phyloP scores from a whole-genome alignment of 2,113 vertebrate genomes.

The Paramormyrops kingsleyae region DNA sequence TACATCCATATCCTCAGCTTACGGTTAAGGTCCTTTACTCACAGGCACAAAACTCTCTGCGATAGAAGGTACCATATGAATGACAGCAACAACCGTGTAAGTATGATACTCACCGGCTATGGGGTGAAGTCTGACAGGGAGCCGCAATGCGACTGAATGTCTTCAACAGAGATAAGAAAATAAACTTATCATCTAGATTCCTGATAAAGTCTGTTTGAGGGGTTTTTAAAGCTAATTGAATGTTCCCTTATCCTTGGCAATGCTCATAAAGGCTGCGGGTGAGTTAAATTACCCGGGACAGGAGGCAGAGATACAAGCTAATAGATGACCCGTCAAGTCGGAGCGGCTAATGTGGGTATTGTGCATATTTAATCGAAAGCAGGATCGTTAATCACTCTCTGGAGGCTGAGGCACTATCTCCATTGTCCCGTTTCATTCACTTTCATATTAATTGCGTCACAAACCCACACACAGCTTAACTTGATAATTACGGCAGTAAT shows the following conservation, averaged over 20 bases:
- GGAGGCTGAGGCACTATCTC: background rate
- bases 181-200: background rate
- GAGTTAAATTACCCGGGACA: conserved; percentile 8
- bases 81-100: background rate
- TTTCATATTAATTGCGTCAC: background rate
- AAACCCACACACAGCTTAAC: background rate
- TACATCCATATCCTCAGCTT: background rate
- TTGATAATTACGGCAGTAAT: background rate
- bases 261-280: background rate
- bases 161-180: background rate
- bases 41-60: background rate
- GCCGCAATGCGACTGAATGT: background rate
- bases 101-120: background rate
- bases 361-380: background rate
- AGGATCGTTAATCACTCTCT: conserved; percentile 1
- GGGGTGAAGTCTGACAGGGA: background rate
- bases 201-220: background rate
- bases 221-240: conserved; percentile 1
- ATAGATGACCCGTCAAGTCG: background rate
- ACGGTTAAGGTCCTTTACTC: background rate
- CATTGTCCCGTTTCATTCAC: background rate
- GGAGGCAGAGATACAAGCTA: background rate
- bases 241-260: conserved; percentile 5
- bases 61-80: background rate
- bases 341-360: background rate